Evolutionary conservation across 92 coral and sea anemone species (phyloP).

Genomic region (Isaurus tuberculatus): DNA sequence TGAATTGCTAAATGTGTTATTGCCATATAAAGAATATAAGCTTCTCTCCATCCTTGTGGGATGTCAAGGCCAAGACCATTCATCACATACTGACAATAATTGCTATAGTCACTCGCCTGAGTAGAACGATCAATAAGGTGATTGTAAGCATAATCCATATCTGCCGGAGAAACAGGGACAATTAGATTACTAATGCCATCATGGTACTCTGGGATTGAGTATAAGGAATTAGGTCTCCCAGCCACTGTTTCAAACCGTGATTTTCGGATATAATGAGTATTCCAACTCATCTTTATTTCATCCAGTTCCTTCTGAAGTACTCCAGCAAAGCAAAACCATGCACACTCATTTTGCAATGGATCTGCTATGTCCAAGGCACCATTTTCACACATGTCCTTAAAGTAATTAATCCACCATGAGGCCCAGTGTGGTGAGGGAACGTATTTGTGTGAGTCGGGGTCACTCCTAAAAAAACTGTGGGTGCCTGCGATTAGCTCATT

Average conservation of each 20-base stretch:
- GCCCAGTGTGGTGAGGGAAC: slow-evolving; percentile 34
- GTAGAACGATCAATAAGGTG: slow-evolving; percentile 31
- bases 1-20: slow-evolving; percentile 39
- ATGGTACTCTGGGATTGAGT: slow-evolving; percentile 53
- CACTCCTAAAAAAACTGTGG: slow-evolving; percentile 45
- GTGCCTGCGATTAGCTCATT: slow-evolving; percentile 54
- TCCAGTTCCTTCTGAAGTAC: slow-evolving; percentile 46
- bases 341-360: slow-evolving; percentile 49
- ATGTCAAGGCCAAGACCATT: slow-evolving; percentile 27
- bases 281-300: slow-evolving; percentile 41
- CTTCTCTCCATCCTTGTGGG: slow-evolving; percentile 42
- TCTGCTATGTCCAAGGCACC: too few relatives aligned
- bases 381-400: slow-evolving; percentile 40
- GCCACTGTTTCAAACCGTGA: slow-evolving; percentile 48
- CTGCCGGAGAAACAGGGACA: slow-evolving; percentile 46
- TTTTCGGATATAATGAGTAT: slow-evolving; percentile 54
- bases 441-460: slow-evolving; percentile 44
- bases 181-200: slow-evolving; percentile 46
- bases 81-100: slow-evolving; percentile 41
- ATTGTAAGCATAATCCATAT: slow-evolving; percentile 47
- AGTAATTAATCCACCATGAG: slow-evolving; percentile 39
- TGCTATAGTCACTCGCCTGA: slow-evolving; percentile 23
- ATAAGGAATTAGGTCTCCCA: slow-evolving; percentile 52
- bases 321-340: slow-evolving; percentile 47
- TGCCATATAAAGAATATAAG: slow-evolving; percentile 32